Percentiles rank a stretch among this genome's conserved stretches.
Evolutionary conservation across 2,797 vertebrate genomes (phyloP).

Genomic region (Pantherophis alleghaniensis): DNA sequence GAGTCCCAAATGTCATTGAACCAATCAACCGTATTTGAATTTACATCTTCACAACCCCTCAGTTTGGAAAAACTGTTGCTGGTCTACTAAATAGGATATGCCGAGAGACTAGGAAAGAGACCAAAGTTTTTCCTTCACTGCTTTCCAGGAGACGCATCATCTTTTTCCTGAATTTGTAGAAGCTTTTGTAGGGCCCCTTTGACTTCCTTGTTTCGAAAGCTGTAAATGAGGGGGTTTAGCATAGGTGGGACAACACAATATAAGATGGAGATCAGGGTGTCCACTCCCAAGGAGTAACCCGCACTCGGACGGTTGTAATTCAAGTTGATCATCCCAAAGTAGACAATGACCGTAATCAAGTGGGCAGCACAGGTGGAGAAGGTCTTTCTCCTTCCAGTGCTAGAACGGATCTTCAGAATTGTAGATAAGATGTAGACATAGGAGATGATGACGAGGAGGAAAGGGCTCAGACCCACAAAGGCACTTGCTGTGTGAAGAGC

Average conservation of each 20-base stretch:
- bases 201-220: slow-evolving; percentile 59
- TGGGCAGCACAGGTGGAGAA: slow-evolving; percentile 64
- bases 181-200: slow-evolving; percentile 30
- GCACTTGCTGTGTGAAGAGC: slow-evolving; percentile 41
- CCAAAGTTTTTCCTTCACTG: background rate
- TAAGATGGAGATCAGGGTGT: slow-evolving; percentile 16
- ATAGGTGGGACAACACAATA: slow-evolving; percentile 54
- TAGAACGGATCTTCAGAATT: slow-evolving; percentile 12
- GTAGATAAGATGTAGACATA: slow-evolving; percentile 54
- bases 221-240: slow-evolving; percentile 69
- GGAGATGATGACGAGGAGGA: slow-evolving; percentile 41
- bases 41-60: background rate
- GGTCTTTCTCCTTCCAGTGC: slow-evolving; percentile 34
- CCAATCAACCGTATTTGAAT: background rate
- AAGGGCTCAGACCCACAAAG: slow-evolving; percentile 42
- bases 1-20: background rate
- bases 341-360: slow-evolving; percentile 45
- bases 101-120: background rate
- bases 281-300: fast-evolving
- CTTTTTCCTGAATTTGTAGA: fast-evolving
- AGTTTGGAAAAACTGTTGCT: background rate
- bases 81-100: too few species aligned
- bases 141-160: background rate
- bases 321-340: slow-evolving; percentile 50
- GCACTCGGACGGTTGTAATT: slow-evolving; percentile 57